Base-by-base conservation (phyloP, 2,888 invertebrate species). In the Pyrochroa serraticornis region DNA sequence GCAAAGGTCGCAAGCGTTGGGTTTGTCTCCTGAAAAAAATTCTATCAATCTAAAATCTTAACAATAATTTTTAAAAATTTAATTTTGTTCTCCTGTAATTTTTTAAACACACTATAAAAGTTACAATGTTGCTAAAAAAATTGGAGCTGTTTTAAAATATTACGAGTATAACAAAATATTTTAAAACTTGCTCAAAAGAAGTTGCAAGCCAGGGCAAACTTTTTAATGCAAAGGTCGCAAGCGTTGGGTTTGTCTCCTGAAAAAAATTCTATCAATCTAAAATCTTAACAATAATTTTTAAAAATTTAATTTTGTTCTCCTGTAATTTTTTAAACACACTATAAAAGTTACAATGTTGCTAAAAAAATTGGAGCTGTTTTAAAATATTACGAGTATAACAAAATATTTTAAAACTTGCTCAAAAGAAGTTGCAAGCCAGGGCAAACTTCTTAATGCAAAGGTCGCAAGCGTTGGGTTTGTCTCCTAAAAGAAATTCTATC, bases 181-280 rank as follows among this genome's bases (percentile, higher is more conserved):
- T n/a, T n/a, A n/a, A n/a, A n/a, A n/a, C n/a, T n/a, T n/a, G n/a
- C n/a, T n/a, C n/a, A n/a, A n/a, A n/a, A n/a, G n/a, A 90, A 78
- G 74, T 90, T 90, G 77, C 89, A 89, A 43, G 87, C 87, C 59
- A 90, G 78, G 3, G 89, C 89, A 72, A 90, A 90, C 73, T 86
- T 85, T 77, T 89, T 89, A 72, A 84, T 84, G 77, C 89, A 90
- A 13, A 87, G 77, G 64, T 85, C 83, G 74, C 90, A 90, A 39
- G 85, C 84, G 75, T 89, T 88, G n/a, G 89, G 89, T 73, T 88
- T 89, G 76, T 89, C 88, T 63, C 89, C 90, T 89, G 81, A 81
- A 62, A 73, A 71, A 70, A 63, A 68, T 61, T n/a, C n/a, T n/a
- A 39, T 22, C 49, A 49, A 62, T 51, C 9, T 1, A 47, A 3